Base-by-base conservation (phyloP, 1,140 invertebrate genomes). In the Pteromalus puparum region DNA sequence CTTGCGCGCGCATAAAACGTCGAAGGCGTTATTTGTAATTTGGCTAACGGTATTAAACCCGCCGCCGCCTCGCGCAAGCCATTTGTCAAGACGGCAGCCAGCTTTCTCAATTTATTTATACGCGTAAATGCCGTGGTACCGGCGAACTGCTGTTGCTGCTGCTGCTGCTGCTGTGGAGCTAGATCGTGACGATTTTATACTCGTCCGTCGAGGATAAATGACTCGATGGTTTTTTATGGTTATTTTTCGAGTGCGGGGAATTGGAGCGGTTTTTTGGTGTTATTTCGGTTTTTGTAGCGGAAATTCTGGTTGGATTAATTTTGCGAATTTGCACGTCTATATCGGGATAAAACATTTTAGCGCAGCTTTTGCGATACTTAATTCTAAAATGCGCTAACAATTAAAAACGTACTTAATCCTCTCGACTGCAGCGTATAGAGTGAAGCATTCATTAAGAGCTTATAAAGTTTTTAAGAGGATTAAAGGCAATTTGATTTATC, bases 11-110 rank as follows among this genome's bases (percentile, higher is more conserved):
- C 85, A 87, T 87, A 89, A 89, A 87, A 87, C 87, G 87, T 89
- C 86, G 85, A 87, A 86, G 85, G 85, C 86, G 87, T 89, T 88
- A 88, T 89, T 89, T 87, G 86, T 88, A 89, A 89, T 89, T 89
- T 88, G 88, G 88, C 88, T 88, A 89, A 89, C 88, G 88, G 88
- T 87, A 75, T 84, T 80, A 68, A 70, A 70, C 34, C 18, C 46
- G 21, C 84, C 87, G 53, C 53, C 53, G 53, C 53, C 15, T 42
- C 53, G 88, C 88, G 84, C 88, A 88, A 87, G 88, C 82, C 88
- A 89, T 89, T 88, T 87, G 88, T 89, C 88, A 89, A 77, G 75
- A 26, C 10, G 24, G 38, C 24, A 9, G 48, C 75, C n/a, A 48
- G 48, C 75, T 42, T 61, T 79, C 61, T 79, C 77, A 26, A 79